phyloP scores from a whole-genome alignment of 2,113 vertebrate genomes.

The Laticauda colubrina region DNA sequence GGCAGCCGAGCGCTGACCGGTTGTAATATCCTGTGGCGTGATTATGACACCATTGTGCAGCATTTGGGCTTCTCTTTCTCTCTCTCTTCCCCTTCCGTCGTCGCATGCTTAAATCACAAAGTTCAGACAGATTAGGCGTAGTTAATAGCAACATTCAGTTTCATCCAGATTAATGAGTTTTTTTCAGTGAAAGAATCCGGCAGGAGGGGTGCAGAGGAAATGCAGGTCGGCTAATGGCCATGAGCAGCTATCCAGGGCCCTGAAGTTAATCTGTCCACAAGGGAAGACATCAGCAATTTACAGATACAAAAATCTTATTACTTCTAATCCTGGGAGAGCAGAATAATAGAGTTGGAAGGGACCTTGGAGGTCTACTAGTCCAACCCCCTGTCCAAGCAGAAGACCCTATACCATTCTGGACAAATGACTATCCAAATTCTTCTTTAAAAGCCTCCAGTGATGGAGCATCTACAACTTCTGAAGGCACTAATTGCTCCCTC shows the following conservation, averaged over 20 bases:
- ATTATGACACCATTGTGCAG: conserved; percentile 43
- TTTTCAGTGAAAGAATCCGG: background rate
- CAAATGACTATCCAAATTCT: background rate
- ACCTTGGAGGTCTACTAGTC: background rate
- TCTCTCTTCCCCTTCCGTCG: background rate
- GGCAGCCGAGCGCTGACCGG: conserved; percentile 59
- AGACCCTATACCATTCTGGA: background rate
- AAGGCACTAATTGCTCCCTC: no score
- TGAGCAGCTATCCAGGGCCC: background rate
- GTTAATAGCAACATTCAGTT: background rate
- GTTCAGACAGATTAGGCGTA: conserved; percentile 49
- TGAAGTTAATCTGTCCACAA: background rate
- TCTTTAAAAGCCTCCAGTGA: no score
- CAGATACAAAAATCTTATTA: background rate
- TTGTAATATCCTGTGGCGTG: conserved; percentile 61
- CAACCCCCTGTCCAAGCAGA: background rate
- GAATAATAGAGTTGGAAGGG: background rate
- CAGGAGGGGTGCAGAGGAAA: background rate
- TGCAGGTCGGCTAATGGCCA: fast-evolving
- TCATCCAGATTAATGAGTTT: background rate
- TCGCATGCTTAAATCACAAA: conserved; percentile 53
- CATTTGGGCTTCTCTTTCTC: conserved; percentile 30
- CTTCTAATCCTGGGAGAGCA: background rate
- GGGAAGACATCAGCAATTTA: background rate
- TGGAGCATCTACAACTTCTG: no score